Percentiles rank a stretch among this genome's conserved stretches.
Evolutionary conservation across 2,797 vertebrate species (phyloP).

Genomic region (Eulemur coronatus): DNA sequence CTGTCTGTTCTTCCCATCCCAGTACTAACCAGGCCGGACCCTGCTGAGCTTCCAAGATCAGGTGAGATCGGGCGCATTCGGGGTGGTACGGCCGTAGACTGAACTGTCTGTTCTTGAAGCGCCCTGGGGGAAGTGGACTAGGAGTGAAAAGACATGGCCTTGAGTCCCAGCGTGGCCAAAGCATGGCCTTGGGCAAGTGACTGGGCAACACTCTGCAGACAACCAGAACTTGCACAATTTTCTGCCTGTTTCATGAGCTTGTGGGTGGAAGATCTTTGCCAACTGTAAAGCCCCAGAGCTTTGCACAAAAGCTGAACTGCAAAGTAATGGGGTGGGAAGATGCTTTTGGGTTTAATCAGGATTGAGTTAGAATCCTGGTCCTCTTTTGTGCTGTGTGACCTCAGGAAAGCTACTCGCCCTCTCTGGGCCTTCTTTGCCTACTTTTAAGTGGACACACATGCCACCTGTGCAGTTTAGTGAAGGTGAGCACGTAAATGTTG

Average conservation of each 20-base stretch:
- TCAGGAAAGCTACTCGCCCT: not conserved
- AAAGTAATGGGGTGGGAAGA: not conserved
- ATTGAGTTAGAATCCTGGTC: not conserved
- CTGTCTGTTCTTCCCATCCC: not conserved
- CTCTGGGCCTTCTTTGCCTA: not conserved
- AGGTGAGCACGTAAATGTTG: rapidly evolving
- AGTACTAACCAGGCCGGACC: no score
- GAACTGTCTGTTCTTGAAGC: not conserved
- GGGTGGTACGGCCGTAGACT: no score
- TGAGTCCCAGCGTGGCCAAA: not conserved
- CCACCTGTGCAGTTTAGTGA: not conserved
- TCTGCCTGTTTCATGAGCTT: not conserved
- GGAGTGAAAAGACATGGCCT: not conserved
- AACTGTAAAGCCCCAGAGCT: not conserved
- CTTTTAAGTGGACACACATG: not conserved
- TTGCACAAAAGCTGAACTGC: not conserved
- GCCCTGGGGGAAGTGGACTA: not conserved
- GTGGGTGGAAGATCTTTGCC: not conserved
- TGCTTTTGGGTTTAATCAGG: not conserved
- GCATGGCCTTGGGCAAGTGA: rapidly evolving
- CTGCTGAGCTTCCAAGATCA: no score
- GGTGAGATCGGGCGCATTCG: no score
- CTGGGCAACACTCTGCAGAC: not conserved
- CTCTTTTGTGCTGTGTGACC: not conserved
- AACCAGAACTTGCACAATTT: not conserved